Base-by-base conservation (phyloP, 2,113 vertebrate genomes). In the Monopterus albus region DNA sequence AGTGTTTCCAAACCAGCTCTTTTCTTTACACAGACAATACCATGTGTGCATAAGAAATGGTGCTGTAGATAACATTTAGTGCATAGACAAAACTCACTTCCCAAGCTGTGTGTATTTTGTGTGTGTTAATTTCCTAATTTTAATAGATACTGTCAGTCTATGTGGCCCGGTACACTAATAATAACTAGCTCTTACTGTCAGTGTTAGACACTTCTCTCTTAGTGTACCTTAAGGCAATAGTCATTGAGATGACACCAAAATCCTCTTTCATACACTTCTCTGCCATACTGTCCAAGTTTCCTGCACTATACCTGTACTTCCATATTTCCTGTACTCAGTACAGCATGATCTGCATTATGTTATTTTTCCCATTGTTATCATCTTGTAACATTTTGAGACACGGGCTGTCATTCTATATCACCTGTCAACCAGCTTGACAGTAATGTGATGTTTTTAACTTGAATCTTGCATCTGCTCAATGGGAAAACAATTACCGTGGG, bases 161-260 rank as follows among this genome's bases (percentile, higher is more conserved):
- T 62, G n/a, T n/a, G 21, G 56, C 50, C 40, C 18, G 18, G 4
- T 35, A 59, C 57, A 8, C 39, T 18, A 1, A 15, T 15, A 31
- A 39, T 70, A 58, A 74, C 36, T 42, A 52, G 46, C 68, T 62
- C 50, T 50, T 14, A 25, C 49, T 36, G 35, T 60, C 60, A 42
- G 0, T n/a, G 38, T 39, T 42, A 63, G 46, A 70, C 25, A 52
- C 33, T 47, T 59, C 28, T 46, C 39, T 40, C n/a, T n/a, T n/a
- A n/a, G n/a, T 36, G 36, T 59, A 64, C 33, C 14, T 53, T 13
- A 29, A 59, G 52, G 47, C 36, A 23, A 8, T n/a, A 31, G 55
- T 59, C 39, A 64, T 52, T 18, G 12, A 45, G 42, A 35, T 25
- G 26, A n/a, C 39, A 40, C 61, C 49, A 45, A n/a, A 49, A 45